Conservation (phyloP, 1,140 invertebrate species). For the Leguminivora glycinivorella region DNA sequence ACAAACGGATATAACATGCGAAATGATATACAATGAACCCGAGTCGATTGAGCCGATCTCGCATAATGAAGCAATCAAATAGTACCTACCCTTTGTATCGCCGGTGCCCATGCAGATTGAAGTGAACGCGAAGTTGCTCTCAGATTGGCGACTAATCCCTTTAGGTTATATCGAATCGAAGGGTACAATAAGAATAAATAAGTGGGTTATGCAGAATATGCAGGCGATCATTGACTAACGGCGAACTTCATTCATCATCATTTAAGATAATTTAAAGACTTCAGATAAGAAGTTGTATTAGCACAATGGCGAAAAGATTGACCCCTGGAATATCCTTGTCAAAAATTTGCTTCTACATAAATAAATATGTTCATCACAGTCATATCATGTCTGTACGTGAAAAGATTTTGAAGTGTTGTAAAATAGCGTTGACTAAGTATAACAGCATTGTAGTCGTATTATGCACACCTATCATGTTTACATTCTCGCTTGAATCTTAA, state of each 20-base stretch:
- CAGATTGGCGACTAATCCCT: neutral
- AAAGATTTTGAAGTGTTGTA: too few relatives aligned
- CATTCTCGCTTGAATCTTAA: neutral
- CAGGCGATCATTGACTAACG: too few relatives aligned
- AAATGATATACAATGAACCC: conserved; percentile 75
- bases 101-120: conserved; percentile 43
- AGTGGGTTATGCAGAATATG: neutral
- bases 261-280: too few relatives aligned
- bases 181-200: neutral
- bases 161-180: neutral
- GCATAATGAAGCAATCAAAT: conserved; percentile 76
- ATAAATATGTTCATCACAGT: too few relatives aligned
- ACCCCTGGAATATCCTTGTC: too few relatives aligned
- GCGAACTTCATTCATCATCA: too few relatives aligned
- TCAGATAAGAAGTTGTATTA: too few relatives aligned
- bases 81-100: conserved; percentile 48
- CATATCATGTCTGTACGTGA: too few relatives aligned
- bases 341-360: too few relatives aligned
- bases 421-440: too few relatives aligned
- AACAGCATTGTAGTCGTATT: too few relatives aligned
- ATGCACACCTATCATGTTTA: neutral
- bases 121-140: conserved; percentile 44
- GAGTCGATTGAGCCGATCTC: conserved; percentile 58
- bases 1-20: conserved; percentile 72
- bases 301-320: too few relatives aligned